Base-by-base conservation (phyloP, 2,888 invertebrate genomes). In the Tineola bisselliella region DNA sequence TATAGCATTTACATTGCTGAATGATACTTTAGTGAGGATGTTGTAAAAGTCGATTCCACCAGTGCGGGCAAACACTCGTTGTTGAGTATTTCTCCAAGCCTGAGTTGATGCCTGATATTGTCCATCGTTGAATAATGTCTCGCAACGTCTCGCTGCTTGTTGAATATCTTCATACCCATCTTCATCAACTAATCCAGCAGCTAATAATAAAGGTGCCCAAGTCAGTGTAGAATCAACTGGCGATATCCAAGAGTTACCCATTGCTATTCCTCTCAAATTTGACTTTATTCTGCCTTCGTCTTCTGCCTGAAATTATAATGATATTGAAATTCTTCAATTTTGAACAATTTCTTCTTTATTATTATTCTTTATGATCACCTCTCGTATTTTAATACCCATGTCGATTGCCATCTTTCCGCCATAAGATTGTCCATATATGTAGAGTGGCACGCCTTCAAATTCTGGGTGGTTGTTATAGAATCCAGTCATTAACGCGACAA, bases 331-430 rank as follows among this genome's bases (percentile, higher is more conserved):
- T 25, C 25, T 25, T 2, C 2, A 25, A 25, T 25, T 25, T 25
- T 25, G 18, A 58, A 25, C 25, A 25, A 25, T 25, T 25, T 25
- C 2, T 25, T 25, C 25, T 6, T 4, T 25, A 60, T 61, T 4
- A 25, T 2, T 25, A 4, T 25, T n/a, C n/a, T n/a, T n/a, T n/a
- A n/a, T n/a, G n/a, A 25, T 67, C 72, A 90, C 91, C 77, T 89
- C 82, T 62, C 82, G 71, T 74, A 91, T 87, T 61, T 81, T 73
- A 70, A 87, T 74, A 8, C 92, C 94, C 75, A 96, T 95, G 69
- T 94, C 94, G 0, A 93, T 91, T 0, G 94, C 93, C 95, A 96
- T 96, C 84, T 97, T 97, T 1, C 96, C 97, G 15, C 97, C 97
- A 75, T 97, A 97, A 0, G 96, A 96, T 76, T 97, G 96, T 19